Evolutionary conservation across 2,888 invertebrate species (phyloP), one percentile per base, ranked within the genome.

Genomic region (Rotaria socialis): DNA sequence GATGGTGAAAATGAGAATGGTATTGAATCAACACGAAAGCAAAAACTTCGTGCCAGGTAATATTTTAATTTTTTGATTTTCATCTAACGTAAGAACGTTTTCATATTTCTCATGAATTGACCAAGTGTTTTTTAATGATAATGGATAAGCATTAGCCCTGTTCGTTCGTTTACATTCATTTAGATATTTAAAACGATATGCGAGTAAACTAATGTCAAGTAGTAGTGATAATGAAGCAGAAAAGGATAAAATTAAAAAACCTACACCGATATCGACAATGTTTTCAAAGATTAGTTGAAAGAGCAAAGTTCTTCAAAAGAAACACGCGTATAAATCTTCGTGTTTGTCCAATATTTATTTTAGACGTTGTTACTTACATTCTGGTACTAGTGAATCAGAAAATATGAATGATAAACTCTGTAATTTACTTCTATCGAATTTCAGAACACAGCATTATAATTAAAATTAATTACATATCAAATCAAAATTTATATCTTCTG

Each of bases 1-100:
- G 58, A 56, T 84, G 43, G 52, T 52, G n/a, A 84, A 87, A 86
- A 85, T n/a, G 80, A 6, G 10, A 74, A 8, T 41, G 41, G 24
- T 74, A 19, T 41, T 5, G 74, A 74, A 3, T 19, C 41, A 41
- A 10, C 74, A 60, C 58, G 58, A 60, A 35, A 67, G 19, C 35
- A 35, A 67, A 35, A 35, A 41, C 67, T 19, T 67, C 67, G 67
- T 67, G 8, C 35, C 14, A 67, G 67, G 67, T 67, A 67, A 1
- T 19, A 35, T 7, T 35, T 35, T 11, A 35, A 16, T 27, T 67
- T 16, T 19, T 19, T 50, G 14, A 14, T 8, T 35, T 35, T 5
- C 19, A 5, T 27, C 35, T 35, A 11, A 24, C 6, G 6, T 58
- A 0, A 2, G 5, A 67, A 27, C 14, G 35, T 14, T 1, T 67